Conservation (phyloP, 2,888 invertebrate species). For the Bombyx huttoni region DNA sequence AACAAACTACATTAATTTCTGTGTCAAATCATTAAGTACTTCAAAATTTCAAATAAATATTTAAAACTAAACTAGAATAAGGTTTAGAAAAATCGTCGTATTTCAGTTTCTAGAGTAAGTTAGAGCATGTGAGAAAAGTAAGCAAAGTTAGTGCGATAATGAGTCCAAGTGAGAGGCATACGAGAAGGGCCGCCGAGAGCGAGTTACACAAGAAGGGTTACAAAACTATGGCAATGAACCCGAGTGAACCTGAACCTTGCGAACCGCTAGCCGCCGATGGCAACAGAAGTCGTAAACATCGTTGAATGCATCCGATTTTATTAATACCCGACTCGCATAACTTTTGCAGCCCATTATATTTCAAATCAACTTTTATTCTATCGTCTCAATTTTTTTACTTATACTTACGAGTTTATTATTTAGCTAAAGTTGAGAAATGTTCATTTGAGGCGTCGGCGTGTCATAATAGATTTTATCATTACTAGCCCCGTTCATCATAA, state of each 20-base stretch:
- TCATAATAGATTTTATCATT: too few relatives aligned
- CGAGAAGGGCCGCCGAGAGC: slow-evolving; percentile 54
- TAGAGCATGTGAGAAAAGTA: slow-evolving; percentile 11
- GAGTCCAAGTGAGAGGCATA: slow-evolving; percentile 61
- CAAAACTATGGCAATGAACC: slow-evolving; percentile 74
- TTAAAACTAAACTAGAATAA: too few relatives aligned
- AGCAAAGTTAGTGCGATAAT: slow-evolving; percentile 36
- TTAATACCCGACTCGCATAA: neutral
- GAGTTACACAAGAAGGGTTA: slow-evolving; percentile 73
- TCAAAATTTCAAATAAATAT: too few relatives aligned
- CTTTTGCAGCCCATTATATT: neutral
- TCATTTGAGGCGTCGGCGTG: too few relatives aligned
- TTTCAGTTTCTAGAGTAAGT: neutral
- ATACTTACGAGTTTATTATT: too few relatives aligned
- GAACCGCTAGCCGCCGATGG: slow-evolving; percentile 62
- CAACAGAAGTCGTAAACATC: slow-evolving; percentile 39
- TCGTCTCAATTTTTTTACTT: too few relatives aligned
- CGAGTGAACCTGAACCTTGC: slow-evolving; percentile 68
- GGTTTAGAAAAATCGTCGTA: neutral
- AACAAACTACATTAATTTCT: too few relatives aligned
- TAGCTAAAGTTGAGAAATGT: too few relatives aligned
- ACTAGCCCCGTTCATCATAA: too few relatives aligned
- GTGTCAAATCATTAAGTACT: too few relatives aligned
- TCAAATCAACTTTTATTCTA: too few relatives aligned
- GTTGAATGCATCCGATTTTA: slow-evolving; percentile 11